Evolutionary conservation across 2,797 vertebrate species (phyloP).

Genomic region (Artibeus jamaicensis): DNA sequence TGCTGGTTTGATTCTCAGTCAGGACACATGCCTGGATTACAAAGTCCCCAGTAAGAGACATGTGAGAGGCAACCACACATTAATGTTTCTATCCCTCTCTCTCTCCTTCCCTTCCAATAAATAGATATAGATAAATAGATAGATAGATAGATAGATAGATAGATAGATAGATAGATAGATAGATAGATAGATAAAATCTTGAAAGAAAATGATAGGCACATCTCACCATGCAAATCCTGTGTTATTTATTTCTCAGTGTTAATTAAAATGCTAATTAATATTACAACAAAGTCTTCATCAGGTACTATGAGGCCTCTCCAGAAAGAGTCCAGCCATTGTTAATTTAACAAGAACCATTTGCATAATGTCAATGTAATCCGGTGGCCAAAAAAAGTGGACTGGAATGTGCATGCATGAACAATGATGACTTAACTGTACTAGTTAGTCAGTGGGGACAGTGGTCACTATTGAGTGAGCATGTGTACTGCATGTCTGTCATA

Average conservation of each 20-base stretch:
- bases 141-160: no score
- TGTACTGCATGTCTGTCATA: background rate
- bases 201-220: background rate
- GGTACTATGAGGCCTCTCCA: background rate
- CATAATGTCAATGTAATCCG: background rate
- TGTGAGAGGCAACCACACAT: no score
- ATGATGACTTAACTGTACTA: background rate
- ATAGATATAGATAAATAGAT: no score
- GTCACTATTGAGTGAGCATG: background rate
- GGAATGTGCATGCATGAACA: background rate
- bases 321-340: background rate
- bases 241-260: background rate
- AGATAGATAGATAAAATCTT: no score
- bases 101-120: no score
- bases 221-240: background rate
- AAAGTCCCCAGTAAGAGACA: no score
- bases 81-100: no score
- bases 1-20: no score
- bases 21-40: no score
- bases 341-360: background rate
- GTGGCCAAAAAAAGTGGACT: background rate
- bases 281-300: background rate
- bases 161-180: no score
- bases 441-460: no score
- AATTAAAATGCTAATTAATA: background rate